Evolutionary conservation across 2,888 invertebrate species (phyloP), one percentile per base, ranked within the genome.

Genomic region (Rhagonycha lutea): DNA sequence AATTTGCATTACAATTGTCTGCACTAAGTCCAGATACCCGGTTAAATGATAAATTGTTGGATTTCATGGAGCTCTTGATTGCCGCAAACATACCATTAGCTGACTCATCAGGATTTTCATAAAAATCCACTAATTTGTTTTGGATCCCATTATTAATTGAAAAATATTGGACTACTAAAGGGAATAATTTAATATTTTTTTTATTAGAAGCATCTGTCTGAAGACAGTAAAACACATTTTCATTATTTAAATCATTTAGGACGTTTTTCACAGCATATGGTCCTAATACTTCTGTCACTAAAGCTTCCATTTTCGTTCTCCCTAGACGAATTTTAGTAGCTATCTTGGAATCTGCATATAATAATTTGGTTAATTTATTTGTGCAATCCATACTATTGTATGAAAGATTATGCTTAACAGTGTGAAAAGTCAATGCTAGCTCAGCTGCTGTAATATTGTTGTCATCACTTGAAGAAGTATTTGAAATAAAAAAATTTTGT

Each of bases 1-100:
- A 78, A 77, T 77, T 77, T 14, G 83, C 79, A 82, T 85, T 85
- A 7, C 77, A 79, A 78, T 85, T 84, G 70, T 84, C 84, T 69
- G 84, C 84, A 81, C 84, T 85, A 11, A 85, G 68, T 4, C 81
- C 82, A 80, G 84, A 83, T 75, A 84, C 78, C 73, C 77, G 65
- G 76, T 81, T 29, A 62, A 83, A 83, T 29, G 81, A 77, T 12
- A 84, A 28, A 29, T 83, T 79, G 70, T 82, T 70, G 8, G 28
- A 14, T 8, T 78, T 72, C 65, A 84, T 32, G 18, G 83, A 84
- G 79, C 74, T 79, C 61, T 80, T 2, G 26, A 80, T 74, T 29
- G 78, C 76, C 69, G 61, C 29, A 75, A 80, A 79, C 78, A 78
- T 80, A 10, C 73, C 78, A 80, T 80, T 63, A 70, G 80, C 80